Evolutionary conservation across 1,140 invertebrate genomes (phyloP), one percentile per base, ranked within the genome.

Genomic region (Dendroctonus valens): DNA sequence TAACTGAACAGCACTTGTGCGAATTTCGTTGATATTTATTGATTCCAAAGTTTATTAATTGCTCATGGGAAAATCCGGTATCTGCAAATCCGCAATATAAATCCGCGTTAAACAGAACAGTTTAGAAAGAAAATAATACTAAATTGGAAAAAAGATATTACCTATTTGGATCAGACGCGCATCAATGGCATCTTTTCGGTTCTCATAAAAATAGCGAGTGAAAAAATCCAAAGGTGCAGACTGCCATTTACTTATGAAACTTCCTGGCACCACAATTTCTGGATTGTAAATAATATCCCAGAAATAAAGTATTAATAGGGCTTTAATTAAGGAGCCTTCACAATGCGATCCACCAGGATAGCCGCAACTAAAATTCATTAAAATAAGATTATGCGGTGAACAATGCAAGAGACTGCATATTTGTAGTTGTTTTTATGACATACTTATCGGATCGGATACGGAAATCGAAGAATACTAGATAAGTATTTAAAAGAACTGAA

Each of bases 251-350:
- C 65, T 68, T 38, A 77, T 65, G 50, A 76, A 77, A 8, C 69
- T 72, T 9, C 64, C 65, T 26, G 67, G 66, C 3, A 76, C 60
- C 14, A 52, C 39, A 41, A 49, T 59, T 40, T 70, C 54, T 59
- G 44, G 60, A 40, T 54, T 66, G 48, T 75, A 77, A 55, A 75
- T 75, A 6, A 76, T 73, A 37, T 77, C 75, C 74, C 74, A 76
- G 67, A 77, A 76, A 46, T 75, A 70, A 41, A 77, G 46, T 49
- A 52, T 69, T 59, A 76, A 73, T 7, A 72, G 39, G 6, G 60
- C 67, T 26, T 41, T 50, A 7, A 75, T 49, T 12, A 76, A 39
- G 7, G 44, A 42, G 14, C 71, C 72, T 67, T 77, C 75, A 64
- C 74, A 76, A 57, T 75, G 74, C 39, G 67, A 59, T 7, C 73